These are phyloP conservation scores for Sebastes jordani DNA, from an alignment of 2,797 vertebrate genomes.

Conservation along the genomic window DNA sequence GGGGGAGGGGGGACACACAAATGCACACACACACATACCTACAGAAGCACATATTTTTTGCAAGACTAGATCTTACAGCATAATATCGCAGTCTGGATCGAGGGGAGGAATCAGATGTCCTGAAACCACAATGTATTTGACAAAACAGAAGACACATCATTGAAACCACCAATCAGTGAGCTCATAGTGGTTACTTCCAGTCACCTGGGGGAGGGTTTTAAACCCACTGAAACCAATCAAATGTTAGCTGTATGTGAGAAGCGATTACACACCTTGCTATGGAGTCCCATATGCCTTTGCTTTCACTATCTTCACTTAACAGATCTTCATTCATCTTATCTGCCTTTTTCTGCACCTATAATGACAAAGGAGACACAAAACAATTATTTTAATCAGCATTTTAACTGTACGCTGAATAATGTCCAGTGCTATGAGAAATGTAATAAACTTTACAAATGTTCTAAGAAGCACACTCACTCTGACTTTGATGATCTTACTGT, in stretches of 20 bases:
- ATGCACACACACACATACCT: conserved; percentile 75
- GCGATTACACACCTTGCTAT: conserved; percentile 84
- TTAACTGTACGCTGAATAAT: background rate
- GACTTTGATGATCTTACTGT: conserved; percentile 96
- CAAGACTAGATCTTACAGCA: conserved; percentile 83
- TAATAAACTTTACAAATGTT: background rate
- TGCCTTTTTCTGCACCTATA: conserved; percentile 91
- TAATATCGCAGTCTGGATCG: conserved; percentile 80
- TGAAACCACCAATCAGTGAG: conserved; percentile 42
- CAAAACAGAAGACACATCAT: conserved; percentile 48
- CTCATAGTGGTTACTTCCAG: conserved; percentile 23
- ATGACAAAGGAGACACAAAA: conserved; percentile 18
- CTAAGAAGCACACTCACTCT: conserved; percentile 83
- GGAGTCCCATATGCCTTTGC: conserved; percentile 86
- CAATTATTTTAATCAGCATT: background rate
- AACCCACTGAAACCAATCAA: background rate
- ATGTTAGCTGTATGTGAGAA: background rate
- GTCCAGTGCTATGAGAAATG: background rate
- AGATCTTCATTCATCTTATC: conserved; percentile 91
- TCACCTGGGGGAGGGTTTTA: background rate
- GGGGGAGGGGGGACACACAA: conserved; percentile 18
- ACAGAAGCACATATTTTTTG: conserved; percentile 84
- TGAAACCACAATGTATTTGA: conserved; percentile 69
- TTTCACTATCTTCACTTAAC: conserved; percentile 83
- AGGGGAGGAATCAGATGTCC: conserved; percentile 72